These are phyloP conservation scores for Cranoglanis bouderius DNA, from an alignment of 2,113 vertebrate species.

Conservation along the genomic window DNA sequence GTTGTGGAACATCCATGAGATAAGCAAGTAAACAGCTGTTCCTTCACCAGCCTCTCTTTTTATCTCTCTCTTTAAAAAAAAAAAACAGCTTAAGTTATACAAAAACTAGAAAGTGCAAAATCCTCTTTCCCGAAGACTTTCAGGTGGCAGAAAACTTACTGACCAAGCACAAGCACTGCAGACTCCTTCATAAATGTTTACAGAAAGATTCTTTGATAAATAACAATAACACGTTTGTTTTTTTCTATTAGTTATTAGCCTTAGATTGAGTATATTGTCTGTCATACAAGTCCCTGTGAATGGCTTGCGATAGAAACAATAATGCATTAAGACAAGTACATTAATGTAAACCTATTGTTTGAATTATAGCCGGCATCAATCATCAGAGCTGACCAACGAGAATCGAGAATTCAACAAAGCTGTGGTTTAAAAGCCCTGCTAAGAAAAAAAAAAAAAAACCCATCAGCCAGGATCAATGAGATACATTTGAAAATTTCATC, in stretches of 20 bases:
- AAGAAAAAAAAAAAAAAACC: not conserved
- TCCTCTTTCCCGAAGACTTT: not conserved
- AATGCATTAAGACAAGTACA: not conserved
- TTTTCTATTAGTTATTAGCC: not conserved
- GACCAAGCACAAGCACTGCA: no score
- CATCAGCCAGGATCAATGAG: not conserved
- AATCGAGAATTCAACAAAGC: not conserved
- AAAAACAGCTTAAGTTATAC: not conserved
- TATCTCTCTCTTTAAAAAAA: not conserved
- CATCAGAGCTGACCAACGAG: no score
- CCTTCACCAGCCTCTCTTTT: not conserved
- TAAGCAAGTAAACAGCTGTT: not conserved
- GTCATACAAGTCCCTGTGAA: not conserved
- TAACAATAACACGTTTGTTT: not conserved
- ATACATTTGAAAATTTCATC: not conserved
- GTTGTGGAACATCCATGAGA: not conserved
- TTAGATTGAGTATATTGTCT: not conserved
- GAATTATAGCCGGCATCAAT: not conserved
- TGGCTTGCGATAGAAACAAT: not conserved
- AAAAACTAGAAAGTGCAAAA: not conserved
- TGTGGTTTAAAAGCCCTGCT: not conserved
- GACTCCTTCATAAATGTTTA: no score
- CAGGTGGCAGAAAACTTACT: not conserved
- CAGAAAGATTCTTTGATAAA: not conserved
- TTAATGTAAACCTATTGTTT: not conserved